Conservation (phyloP, 2,797 vertebrate species). For the Pristis pectinata region DNA sequence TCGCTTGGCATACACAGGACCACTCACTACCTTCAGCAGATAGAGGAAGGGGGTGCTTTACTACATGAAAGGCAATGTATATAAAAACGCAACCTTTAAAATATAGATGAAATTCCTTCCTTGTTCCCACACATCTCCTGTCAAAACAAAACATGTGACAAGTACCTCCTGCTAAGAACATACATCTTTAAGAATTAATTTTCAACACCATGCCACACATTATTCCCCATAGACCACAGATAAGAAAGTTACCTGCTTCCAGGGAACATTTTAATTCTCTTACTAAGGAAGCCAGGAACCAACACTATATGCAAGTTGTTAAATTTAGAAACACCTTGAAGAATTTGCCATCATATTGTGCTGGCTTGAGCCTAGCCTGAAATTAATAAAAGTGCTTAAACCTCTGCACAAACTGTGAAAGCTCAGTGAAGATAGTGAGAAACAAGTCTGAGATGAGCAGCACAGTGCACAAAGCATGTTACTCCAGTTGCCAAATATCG, state of each 20-base stretch:
- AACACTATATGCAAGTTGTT: not conserved
- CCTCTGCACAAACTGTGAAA: not conserved
- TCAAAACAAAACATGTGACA: not conserved
- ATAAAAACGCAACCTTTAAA: too few species aligned
- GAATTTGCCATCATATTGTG: not conserved
- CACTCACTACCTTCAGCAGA: not conserved
- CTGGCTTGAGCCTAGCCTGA: not conserved
- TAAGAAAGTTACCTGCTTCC: not conserved
- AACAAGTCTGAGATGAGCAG: not conserved
- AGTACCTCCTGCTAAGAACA: not conserved
- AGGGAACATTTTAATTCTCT: not conserved
- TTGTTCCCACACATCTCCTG: not conserved
- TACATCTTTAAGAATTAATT: not conserved
- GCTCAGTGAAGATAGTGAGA: not conserved
- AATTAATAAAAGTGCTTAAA: not conserved
- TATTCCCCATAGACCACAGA: not conserved
- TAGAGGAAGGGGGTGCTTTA: not conserved
- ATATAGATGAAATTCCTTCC: not conserved
- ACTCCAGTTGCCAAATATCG: not conserved
- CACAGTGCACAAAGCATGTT: not conserved
- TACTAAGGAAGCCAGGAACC: not conserved
- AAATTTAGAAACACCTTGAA: constrained; percentile 11
- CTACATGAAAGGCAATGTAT: too few species aligned
- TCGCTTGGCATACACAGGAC: not conserved
- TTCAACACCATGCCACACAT: not conserved